Percentiles rank a stretch among this genome's conserved stretches.
Conservation (phyloP, 2,888 invertebrate genomes). For the Pardosa pseudoannulata region DNA sequence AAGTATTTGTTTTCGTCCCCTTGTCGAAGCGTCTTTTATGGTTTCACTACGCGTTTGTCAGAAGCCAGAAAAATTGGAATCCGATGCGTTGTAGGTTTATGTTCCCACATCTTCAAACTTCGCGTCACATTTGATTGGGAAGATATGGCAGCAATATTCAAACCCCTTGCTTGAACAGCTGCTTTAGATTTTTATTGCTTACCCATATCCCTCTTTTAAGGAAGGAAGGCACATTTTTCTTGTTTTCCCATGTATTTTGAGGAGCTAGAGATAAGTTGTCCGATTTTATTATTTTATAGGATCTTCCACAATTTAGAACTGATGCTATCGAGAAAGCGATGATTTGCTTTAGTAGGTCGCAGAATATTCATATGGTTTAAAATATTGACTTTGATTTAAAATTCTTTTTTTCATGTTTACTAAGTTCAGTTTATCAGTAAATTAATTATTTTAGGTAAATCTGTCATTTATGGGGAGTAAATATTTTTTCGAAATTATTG, state of each 20-base stretch:
- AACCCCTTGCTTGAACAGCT: constrained; percentile 38
- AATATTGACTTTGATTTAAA: too few relatives aligned
- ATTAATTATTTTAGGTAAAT: too few relatives aligned
- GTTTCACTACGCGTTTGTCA: constrained; percentile 46
- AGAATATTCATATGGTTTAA: too few relatives aligned
- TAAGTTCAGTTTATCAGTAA: too few relatives aligned
- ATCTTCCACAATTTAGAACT: too few relatives aligned
- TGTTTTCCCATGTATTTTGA: not conserved
- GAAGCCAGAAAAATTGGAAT: constrained; percentile 69
- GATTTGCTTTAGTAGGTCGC: too few relatives aligned
- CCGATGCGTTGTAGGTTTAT: constrained; percentile 50
- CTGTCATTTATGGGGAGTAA: too few relatives aligned
- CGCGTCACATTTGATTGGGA: constrained; percentile 54
- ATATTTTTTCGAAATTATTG: too few relatives aligned
- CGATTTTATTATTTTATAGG: too few relatives aligned
- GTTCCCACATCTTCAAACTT: constrained; percentile 21
- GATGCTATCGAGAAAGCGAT: too few relatives aligned
- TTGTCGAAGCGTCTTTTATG: constrained; percentile 54
- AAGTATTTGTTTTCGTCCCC: constrained; percentile 55
- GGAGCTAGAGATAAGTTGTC: not conserved
- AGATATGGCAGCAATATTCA: constrained; percentile 58
- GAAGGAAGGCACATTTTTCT: not conserved
- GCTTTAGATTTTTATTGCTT: constrained; percentile 46
- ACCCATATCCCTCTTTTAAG: constrained; percentile 7
- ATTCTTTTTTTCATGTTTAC: too few relatives aligned